Percentiles rank a stretch among this genome's conserved stretches.
These are phyloP conservation scores for Ochropacha duplaris DNA, from an alignment of 2,888 invertebrate species.

Conservation along the genomic window DNA sequence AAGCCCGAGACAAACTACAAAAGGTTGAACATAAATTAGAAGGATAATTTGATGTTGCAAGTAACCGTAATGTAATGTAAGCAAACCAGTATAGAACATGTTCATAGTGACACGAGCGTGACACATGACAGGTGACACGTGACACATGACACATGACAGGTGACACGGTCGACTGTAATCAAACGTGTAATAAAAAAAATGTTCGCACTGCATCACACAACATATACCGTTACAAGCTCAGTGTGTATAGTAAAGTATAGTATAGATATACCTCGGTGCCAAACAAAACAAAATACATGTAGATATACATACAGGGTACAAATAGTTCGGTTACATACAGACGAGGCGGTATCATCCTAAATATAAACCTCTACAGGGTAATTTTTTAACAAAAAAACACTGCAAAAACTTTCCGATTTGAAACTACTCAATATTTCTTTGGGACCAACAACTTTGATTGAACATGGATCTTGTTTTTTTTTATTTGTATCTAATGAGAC, in stretches of 20 bases:
- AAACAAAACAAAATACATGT: background rate
- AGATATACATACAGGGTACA: background rate
- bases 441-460: too few species aligned
- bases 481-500: too few species aligned
- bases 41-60: background rate
- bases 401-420: too few species aligned
- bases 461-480: too few species aligned
- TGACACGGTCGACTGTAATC: background rate
- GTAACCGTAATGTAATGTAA: background rate
- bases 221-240: background rate
- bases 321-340: background rate
- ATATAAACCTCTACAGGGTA: background rate
- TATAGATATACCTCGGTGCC: background rate
- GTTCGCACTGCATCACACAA: background rate
- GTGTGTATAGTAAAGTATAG: too few species aligned
- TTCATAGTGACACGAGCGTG: background rate
- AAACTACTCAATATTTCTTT: too few species aligned
- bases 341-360: slow-evolving; percentile 5
- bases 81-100: background rate
- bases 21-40: slow-evolving; percentile 1
- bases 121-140: too few species aligned
- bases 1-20: slow-evolving; percentile 7
- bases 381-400: too few species aligned
- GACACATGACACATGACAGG: too few species aligned
- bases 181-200: background rate